Evolutionary conservation across 2,888 invertebrate species (phyloP).

Genomic region (Ferrisia virgata): DNA sequence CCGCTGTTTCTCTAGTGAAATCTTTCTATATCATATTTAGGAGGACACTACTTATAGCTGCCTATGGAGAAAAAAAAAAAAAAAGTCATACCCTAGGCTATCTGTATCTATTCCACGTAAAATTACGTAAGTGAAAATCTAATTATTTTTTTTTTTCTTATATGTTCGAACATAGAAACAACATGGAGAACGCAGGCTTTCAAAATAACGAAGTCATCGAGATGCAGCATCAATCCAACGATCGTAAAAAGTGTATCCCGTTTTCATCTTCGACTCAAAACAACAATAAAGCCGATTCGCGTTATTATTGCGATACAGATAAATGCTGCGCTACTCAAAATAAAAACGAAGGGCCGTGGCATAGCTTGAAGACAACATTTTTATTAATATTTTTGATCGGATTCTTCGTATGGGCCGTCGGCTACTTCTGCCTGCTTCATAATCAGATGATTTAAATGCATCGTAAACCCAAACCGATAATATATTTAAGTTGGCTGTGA

Average conservation of each 20-base stretch:
- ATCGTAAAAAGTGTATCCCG: neutral
- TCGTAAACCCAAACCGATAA: neutral
- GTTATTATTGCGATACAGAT: conserved; percentile 16
- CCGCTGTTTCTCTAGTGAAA: neutral
- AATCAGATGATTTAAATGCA: conserved; percentile 22
- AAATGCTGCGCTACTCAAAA: conserved; percentile 20
- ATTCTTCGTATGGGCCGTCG: conserved; percentile 32
- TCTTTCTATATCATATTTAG: neutral
- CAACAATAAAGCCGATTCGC: neutral
- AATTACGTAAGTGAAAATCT: neutral
- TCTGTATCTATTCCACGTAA: neutral
- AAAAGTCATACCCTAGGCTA: neutral
- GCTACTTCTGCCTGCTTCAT: conserved; percentile 15
- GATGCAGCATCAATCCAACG: conserved; percentile 18
- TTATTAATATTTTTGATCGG: conserved; percentile 39
- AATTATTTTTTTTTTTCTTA: neutral
- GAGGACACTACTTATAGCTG: too few relatives aligned
- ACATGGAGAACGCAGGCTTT: conserved; percentile 30
- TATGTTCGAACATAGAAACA: neutral
- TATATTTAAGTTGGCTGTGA: neutral
- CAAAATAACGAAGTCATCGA: neutral
- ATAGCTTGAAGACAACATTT: conserved; percentile 25
- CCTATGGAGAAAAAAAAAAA: too few relatives aligned
- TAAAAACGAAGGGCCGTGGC: conserved; percentile 34
- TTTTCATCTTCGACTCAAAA: conserved; percentile 8